These are phyloP conservation scores for Bombus polaris DNA, from an alignment of 1,140 invertebrate genomes.

Conservation along the genomic window DNA sequence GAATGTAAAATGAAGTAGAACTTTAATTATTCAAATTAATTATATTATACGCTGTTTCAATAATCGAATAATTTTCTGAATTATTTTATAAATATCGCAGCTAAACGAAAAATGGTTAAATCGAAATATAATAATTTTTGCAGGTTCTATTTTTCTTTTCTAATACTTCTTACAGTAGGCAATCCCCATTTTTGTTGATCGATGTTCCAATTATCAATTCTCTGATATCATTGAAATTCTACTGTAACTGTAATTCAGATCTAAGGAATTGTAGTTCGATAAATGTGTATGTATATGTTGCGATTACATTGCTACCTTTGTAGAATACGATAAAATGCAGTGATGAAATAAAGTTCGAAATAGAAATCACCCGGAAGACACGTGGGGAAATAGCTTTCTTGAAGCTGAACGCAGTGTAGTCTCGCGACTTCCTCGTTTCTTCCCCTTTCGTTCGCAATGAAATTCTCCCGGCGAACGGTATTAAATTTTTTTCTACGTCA, in stretches of 20 bases:
- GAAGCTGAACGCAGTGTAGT: neutral
- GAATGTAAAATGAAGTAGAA: too few relatives aligned
- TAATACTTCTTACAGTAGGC: too few relatives aligned
- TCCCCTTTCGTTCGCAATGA: constrained; percentile 12
- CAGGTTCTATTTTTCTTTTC: too few relatives aligned
- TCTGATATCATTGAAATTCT: neutral
- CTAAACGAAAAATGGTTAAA: too few relatives aligned
- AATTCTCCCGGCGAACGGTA: constrained; percentile 14
- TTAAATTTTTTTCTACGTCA: constrained; percentile 18
- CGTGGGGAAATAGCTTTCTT: neutral
- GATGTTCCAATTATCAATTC: too few relatives aligned
- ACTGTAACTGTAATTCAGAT: neutral
- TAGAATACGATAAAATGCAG: neutral
- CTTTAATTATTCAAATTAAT: too few relatives aligned
- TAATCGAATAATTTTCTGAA: too few relatives aligned
- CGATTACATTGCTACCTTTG: neutral
- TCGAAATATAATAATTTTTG: too few relatives aligned
- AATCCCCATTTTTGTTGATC: too few relatives aligned
- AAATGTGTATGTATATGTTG: neutral
- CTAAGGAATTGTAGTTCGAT: neutral
- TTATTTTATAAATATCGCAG: too few relatives aligned
- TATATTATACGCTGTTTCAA: too few relatives aligned
- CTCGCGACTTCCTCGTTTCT: neutral
- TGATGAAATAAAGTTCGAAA: constrained; percentile 1
- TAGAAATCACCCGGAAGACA: neutral